These are phyloP conservation scores for Melanerpes aurifrons DNA, from an alignment of 2,113 vertebrate genomes.

Conservation along the genomic window DNA sequence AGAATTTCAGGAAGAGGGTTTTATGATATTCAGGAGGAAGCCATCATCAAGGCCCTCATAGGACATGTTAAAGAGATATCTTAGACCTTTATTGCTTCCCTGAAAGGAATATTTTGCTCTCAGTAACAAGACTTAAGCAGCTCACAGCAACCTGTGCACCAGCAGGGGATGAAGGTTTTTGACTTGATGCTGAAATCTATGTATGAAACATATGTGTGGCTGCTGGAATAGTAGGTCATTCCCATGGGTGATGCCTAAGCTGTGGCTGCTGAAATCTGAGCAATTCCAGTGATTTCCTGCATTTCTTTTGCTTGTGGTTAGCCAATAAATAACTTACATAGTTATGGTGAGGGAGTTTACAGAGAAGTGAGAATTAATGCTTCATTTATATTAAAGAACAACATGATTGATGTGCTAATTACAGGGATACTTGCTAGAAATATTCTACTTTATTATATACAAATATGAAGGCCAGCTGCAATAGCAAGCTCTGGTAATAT, in stretches of 20 bases:
- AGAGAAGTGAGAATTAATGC: constrained; percentile 36
- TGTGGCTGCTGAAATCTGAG: background rate
- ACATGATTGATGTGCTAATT: constrained; percentile 60
- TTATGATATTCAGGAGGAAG: background rate
- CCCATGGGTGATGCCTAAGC: background rate
- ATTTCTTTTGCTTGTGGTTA: background rate
- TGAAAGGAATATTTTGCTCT: background rate
- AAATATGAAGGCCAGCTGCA: constrained; percentile 33
- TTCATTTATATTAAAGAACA: constrained; percentile 20
- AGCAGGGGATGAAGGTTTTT: background rate
- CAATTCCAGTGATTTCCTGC: background rate
- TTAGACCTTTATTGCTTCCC: background rate
- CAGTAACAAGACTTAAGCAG: background rate
- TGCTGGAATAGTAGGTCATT: fast-evolving
- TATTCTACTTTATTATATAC: constrained; percentile 26
- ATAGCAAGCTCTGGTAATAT: background rate
- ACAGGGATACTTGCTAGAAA: constrained; percentile 21
- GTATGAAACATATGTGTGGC: no score
- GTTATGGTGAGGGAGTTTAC: background rate
- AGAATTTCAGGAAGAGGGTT: background rate
- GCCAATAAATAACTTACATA: constrained; percentile 35
- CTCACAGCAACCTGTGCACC: background rate
- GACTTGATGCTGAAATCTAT: background rate
- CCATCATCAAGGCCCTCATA: background rate
- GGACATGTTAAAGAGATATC: background rate